These are phyloP conservation scores for Brassicogethes aeneus DNA, from an alignment of 2,888 invertebrate species.

Conservation along the genomic window DNA sequence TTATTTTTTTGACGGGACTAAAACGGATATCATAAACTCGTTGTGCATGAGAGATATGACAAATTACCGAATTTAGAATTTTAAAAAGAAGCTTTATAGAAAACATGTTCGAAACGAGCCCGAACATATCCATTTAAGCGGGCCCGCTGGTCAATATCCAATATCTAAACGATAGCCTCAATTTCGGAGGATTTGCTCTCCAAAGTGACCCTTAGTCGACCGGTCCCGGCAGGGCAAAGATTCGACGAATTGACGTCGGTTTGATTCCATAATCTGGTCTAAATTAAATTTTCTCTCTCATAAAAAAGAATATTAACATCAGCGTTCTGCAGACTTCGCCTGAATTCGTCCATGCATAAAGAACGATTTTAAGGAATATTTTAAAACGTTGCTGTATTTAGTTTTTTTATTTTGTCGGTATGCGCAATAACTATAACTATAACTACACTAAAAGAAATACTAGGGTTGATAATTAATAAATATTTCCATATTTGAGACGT, in stretches of 20 bases:
- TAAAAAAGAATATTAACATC: background rate
- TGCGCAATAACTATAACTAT: no score
- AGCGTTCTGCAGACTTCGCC: background rate
- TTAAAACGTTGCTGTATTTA: no score
- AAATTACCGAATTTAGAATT: background rate
- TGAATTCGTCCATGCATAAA: no score
- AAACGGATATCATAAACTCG: background rate
- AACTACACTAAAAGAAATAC: no score
- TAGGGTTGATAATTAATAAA: no score
- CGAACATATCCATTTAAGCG: constrained; percentile 28
- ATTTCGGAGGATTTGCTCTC: constrained; percentile 34
- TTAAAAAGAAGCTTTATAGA: constrained; percentile 15
- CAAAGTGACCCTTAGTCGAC: constrained; percentile 31
- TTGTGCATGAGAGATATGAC: background rate
- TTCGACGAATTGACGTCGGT: background rate
- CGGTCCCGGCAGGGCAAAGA: background rate
- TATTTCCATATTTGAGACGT: no score
- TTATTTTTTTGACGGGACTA: background rate
- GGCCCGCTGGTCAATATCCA: constrained; percentile 33
- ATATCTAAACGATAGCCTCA: constrained; percentile 34
- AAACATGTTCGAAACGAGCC: constrained; percentile 22
- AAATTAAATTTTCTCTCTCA: background rate
- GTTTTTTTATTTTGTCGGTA: no score
- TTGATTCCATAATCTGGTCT: background rate
- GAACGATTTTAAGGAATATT: no score